A percentile compares a stretch with the other conserved stretches of the same genome.
Evolutionary conservation across 37 sponge, comb jelly and placozoan genomes (phyloP).

Genomic region (Ephydatia muelleri): DNA sequence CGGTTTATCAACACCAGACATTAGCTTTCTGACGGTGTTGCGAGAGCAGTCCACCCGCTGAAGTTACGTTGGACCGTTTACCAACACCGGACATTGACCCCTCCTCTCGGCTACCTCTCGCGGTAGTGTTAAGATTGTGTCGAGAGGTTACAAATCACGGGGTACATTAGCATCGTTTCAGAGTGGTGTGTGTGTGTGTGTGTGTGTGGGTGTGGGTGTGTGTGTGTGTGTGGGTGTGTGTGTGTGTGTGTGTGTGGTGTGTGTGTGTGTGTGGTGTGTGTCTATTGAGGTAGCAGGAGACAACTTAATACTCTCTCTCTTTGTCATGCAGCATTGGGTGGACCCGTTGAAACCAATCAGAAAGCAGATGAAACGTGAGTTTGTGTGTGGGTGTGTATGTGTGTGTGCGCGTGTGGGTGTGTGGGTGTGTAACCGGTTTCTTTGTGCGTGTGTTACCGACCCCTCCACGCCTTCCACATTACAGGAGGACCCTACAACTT

Average conservation of each 20-base stretch:
- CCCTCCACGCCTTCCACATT: not conserved
- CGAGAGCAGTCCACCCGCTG: constrained; percentile 1
- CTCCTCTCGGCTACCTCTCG: not conserved
- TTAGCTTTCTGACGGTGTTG: not conserved
- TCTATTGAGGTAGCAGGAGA: too few relatives aligned
- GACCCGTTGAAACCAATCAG: constrained; percentile 62
- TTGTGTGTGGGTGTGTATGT: not conserved
- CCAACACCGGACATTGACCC: constrained; percentile 2
- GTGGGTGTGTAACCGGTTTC: not conserved
- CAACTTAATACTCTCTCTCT: not conserved
- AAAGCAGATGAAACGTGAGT: constrained; percentile 74
- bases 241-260: too few relatives aligned
- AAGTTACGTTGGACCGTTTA: constrained; percentile 9
- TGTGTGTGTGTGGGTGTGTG: too few relatives aligned
- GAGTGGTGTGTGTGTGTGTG: not conserved
- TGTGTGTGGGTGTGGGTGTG: too few relatives aligned
- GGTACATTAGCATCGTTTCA: too few relatives aligned
- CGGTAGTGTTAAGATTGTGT: not conserved
- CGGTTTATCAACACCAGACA: too few relatives aligned
- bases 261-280: too few relatives aligned
- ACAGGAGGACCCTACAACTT: constrained; percentile 61
- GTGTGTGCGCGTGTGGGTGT: not conserved
- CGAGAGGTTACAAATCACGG: not conserved
- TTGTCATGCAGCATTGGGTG: constrained; percentile 64
- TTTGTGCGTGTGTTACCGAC: not conserved